These are phyloP conservation scores for Schizopygopsis pylzovi DNA, from an alignment of 2,797 vertebrate genomes.

Conservation along the genomic window DNA sequence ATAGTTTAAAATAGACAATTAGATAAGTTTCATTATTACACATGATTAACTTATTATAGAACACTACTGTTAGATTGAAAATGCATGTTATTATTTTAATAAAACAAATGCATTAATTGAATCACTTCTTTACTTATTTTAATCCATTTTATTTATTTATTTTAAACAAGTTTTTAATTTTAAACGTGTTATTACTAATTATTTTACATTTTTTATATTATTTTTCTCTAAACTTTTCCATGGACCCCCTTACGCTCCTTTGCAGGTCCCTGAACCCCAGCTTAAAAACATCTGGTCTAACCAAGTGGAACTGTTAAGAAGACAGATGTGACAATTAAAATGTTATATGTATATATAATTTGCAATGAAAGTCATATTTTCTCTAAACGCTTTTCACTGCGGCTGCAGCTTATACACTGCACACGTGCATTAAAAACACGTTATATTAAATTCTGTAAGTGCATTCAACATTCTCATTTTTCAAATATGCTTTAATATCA, in stretches of 20 bases:
- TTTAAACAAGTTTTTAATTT: not conserved
- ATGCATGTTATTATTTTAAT: not conserved
- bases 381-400: not conserved
- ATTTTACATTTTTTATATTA: not conserved
- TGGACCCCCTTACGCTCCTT: not conserved
- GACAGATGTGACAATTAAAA: not conserved
- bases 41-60: not conserved
- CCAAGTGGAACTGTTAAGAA: not conserved
- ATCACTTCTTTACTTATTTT: not conserved
- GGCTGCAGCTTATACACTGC: not conserved
- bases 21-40: not conserved
- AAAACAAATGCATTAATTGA: no score
- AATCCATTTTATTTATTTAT: not conserved
- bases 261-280: not conserved
- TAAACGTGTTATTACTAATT: not conserved
- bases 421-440: not conserved
- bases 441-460: not conserved
- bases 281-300: not conserved
- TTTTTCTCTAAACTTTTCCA: conserved; percentile 3
- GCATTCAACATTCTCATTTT: not conserved
- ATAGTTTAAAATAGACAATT: not conserved
- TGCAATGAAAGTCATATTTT: not conserved
- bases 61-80: not conserved
- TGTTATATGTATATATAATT: not conserved
- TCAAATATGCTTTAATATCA: not conserved